phyloP scores from a whole-genome alignment of 2,888 invertebrate species.

The Trissolcus japonicus region DNA sequence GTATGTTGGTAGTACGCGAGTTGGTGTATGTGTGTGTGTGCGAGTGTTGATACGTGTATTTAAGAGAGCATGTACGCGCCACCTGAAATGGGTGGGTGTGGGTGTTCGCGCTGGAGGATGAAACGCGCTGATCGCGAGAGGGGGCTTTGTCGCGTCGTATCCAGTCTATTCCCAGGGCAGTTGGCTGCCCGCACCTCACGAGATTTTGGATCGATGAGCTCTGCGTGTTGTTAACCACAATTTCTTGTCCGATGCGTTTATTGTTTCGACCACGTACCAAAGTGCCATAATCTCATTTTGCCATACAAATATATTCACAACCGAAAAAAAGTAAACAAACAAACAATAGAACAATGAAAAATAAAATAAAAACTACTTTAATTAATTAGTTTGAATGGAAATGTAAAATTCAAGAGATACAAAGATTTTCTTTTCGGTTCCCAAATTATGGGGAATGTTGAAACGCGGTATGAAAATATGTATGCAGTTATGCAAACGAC shows the following conservation, averaged over 20 bases:
- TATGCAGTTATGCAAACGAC: too few relatives aligned
- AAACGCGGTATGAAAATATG: too few relatives aligned
- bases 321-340: too few relatives aligned
- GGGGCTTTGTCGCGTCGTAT: slow-evolving; percentile 68
- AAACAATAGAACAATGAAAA: too few relatives aligned
- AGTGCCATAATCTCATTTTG: slow-evolving; percentile 34
- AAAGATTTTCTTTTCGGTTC: too few relatives aligned
- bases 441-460: too few relatives aligned
- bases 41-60: slow-evolving; percentile 2
- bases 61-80: slow-evolving; percentile 50
- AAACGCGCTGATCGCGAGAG: slow-evolving; percentile 67
- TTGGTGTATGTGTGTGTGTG: slow-evolving; percentile 7
- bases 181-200: slow-evolving; percentile 69
- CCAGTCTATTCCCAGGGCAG: slow-evolving; percentile 71
- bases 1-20: slow-evolving; percentile 8
- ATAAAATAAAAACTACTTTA: too few relatives aligned
- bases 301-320: too few relatives aligned
- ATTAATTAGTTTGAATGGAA: too few relatives aligned
- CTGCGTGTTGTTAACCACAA: slow-evolving; percentile 66
- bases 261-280: slow-evolving; percentile 69
- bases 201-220: slow-evolving; percentile 65
- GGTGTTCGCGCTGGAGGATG: slow-evolving; percentile 66
- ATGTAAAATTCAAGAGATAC: too few relatives aligned
- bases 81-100: slow-evolving; percentile 69
- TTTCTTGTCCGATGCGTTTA: slow-evolving; percentile 68